Evolutionary conservation across 1,140 invertebrate species (phyloP), one percentile per base, ranked within the genome.

Genomic region (Vanessa tameamea): DNA sequence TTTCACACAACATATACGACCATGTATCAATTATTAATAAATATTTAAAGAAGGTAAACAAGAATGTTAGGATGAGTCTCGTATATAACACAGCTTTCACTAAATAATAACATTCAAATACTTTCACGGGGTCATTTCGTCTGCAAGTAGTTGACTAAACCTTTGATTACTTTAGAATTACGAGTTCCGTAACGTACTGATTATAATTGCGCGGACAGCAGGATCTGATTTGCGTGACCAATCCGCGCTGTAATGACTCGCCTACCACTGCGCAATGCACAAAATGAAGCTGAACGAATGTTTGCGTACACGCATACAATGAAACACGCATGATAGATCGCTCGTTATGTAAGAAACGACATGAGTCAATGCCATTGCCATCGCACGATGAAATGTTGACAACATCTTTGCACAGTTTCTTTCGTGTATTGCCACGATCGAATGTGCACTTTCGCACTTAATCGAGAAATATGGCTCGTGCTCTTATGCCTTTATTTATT

Each of bases 101-200:
- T 51, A 26, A 63, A 63, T 67, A 66, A 66, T 37, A 50, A 48
- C 51, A 43, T 47, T 9, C 53, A 26, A 12, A 72, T 64, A 73
- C 55, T 74, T 74, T 74, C 66, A 31, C 48, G 26, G 57, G 23
- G 12, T 57, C 14, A 23, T 61, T 51, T 69, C 65, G 64, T 47
- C 47, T 51, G 37, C 86, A 89, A 88, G 86, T 84, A 89, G 82
- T 85, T 87, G 83, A 83, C 74, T 78, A 75, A 82, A 81, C 77
- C 85, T 89, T 92, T 88, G 90, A 91, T 92, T 90, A 84, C 89
- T 87, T 90, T 86, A 88, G 89, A 90, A 91, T 91, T 90, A 88
- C 84, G 87, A 90, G 82, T 82, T 82, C 74, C 79, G 81, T 87
- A 79, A 81, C 82, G 83, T 82, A 82, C 79, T 92, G 88, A 92